Conservation (phyloP, 2,888 invertebrate species). For the Lordiphosa andalusiaca region DNA sequence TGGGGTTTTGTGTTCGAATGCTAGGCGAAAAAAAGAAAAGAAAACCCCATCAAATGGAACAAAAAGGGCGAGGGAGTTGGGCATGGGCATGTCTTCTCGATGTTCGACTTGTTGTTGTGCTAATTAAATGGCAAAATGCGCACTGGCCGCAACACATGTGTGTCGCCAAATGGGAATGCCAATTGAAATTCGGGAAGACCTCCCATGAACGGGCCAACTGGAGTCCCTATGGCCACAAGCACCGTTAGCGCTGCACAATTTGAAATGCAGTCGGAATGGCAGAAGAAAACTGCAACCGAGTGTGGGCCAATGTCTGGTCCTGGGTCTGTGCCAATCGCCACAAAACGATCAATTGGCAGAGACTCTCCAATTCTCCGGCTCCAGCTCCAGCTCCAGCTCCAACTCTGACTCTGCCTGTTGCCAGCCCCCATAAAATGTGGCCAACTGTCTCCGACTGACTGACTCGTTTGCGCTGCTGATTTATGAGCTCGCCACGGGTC, state of each 20-base stretch:
- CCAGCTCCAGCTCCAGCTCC: constrained; percentile 27
- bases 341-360: constrained; percentile 68
- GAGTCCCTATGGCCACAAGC: constrained; percentile 43
- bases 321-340: constrained; percentile 54
- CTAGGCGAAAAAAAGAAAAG: constrained; percentile 34
- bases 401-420: constrained; percentile 19
- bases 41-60: constrained; percentile 45
- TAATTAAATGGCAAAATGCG: constrained; percentile 23
- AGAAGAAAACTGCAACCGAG: constrained; percentile 49
- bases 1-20: constrained; percentile 13
- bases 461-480: constrained; percentile 70
- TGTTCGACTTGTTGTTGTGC: not conserved
- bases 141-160: constrained; percentile 1
- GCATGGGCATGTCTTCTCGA: constrained; percentile 13
- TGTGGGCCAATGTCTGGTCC: constrained; percentile 41
- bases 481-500: constrained; percentile 76
- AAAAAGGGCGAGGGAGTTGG: constrained; percentile 38
- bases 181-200: constrained; percentile 40
- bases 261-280: constrained; percentile 57
- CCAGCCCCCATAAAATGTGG: constrained; percentile 58
- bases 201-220: constrained; percentile 62
- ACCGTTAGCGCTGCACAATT: constrained; percentile 69
- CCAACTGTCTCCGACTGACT: constrained; percentile 56
- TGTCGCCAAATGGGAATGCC: constrained; percentile 20
- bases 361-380: constrained; percentile 32